Evolutionary conservation across 2,888 invertebrate species (phyloP).

Genomic region (Athalia circularis): DNA sequence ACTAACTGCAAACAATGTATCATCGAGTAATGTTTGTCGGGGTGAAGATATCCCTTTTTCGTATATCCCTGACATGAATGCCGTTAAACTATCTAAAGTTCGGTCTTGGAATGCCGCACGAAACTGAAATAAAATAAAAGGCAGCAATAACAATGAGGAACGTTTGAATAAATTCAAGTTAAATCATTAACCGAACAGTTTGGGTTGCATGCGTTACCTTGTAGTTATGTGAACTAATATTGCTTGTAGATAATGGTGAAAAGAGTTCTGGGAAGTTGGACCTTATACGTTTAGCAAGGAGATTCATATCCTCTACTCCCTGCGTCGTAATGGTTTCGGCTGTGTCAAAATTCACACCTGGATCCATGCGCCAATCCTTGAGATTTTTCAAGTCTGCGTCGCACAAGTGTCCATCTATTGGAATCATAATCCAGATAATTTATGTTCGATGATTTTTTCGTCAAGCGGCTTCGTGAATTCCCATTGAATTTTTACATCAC

Average conservation of each 20-base stretch:
- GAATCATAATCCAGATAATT: not conserved
- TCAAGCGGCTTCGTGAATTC: not conserved
- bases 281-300: constrained; percentile 82
- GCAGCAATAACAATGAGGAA: not conserved
- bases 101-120: constrained; percentile 78
- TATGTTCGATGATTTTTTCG: not conserved
- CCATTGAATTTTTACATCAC: not conserved
- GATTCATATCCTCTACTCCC: constrained; percentile 79
- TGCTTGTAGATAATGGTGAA: constrained; percentile 46
- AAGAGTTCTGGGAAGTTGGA: constrained; percentile 81
- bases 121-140: constrained; percentile 76
- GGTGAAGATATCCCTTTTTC: constrained; percentile 73
- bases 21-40: constrained; percentile 70
- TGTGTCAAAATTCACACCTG: constrained; percentile 77
- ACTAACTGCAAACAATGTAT: constrained; percentile 74
- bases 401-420: constrained; percentile 78
- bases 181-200: not conserved
- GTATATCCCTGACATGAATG: constrained; percentile 82
- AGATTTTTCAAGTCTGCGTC: constrained; percentile 81
- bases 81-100: constrained; percentile 79
- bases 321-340: constrained; percentile 79
- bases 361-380: constrained; percentile 81
- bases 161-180: not conserved
- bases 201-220: constrained; percentile 52
- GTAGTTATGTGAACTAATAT: constrained; percentile 66